Conservation (phyloP, 2,113 vertebrate species). For the Puma concolor region DNA sequence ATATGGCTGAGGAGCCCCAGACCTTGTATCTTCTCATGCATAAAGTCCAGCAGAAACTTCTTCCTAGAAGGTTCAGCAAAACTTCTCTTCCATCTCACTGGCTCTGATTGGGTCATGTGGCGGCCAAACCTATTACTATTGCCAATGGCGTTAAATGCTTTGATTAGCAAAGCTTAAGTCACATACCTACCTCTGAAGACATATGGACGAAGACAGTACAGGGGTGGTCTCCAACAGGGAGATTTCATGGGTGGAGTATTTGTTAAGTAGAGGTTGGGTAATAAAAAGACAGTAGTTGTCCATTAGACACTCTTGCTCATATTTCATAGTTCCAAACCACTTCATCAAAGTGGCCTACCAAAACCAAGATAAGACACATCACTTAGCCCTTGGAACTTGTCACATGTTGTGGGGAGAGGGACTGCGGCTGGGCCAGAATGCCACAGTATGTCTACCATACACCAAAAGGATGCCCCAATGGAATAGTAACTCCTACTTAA, state of each 20-base stretch:
- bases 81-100: not conserved
- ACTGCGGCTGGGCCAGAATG: not conserved
- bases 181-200: not conserved
- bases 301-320: not conserved
- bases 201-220: not conserved
- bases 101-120: not conserved
- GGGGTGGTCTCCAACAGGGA: not conserved
- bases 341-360: not conserved
- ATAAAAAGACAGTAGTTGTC: not conserved
- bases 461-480: not conserved
- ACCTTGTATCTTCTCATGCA: not conserved
- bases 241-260: not conserved
- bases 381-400: not conserved
- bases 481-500: not conserved
- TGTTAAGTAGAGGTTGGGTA: not conserved
- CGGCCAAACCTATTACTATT: not conserved
- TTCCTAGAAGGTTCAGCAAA: not conserved
- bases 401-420: not conserved
- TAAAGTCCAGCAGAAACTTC: conserved; percentile 8
- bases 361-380: not conserved
- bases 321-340: not conserved
- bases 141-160: not conserved
- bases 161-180: not conserved
- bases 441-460: not conserved
- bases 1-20: not conserved